phyloP scores from a whole-genome alignment of 2,113 vertebrate species.

The Limnothrissa miodon region DNA sequence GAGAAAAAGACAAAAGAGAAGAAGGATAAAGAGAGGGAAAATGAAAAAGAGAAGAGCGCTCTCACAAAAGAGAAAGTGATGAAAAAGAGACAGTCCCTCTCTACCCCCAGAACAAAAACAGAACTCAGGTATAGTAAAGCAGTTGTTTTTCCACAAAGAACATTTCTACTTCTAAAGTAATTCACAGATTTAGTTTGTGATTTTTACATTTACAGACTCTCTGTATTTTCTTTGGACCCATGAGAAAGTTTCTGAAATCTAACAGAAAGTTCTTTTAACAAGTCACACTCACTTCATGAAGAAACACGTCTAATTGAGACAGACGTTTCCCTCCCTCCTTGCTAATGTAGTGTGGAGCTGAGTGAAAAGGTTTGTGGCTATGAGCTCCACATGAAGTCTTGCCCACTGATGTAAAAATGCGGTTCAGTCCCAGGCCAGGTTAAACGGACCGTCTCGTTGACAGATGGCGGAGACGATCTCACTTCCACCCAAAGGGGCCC shows the following conservation, averaged over 20 bases:
- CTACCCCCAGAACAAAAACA: conserved; percentile 58
- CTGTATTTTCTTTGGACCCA: no score
- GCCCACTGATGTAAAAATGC: neutral
- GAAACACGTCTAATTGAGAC: no score
- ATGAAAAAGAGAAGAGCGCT: conserved; percentile 87
- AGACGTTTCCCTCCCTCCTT: no score
- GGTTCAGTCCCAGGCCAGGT: conserved; percentile 26
- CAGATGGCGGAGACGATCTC: conserved; percentile 42
- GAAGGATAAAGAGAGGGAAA: conserved; percentile 95
- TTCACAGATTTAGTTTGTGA: no score
- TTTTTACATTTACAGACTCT: no score
- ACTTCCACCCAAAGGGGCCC: conserved; percentile 26
- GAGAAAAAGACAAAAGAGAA: conserved; percentile 94
- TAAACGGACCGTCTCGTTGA: conserved; percentile 31
- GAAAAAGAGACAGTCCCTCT: conserved; percentile 79
- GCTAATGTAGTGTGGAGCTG: neutral
- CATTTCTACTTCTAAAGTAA: neutral
- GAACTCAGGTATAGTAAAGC: conserved; percentile 61
- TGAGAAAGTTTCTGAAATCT: neutral
- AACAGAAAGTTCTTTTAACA: neutral
- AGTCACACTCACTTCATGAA: neutral
- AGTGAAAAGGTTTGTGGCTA: neutral
- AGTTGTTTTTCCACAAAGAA: neutral
- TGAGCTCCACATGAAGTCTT: neutral
- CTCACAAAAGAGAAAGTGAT: conserved; percentile 80